Evolutionary conservation across 2,797 vertebrate genomes (phyloP).

Genomic region (Antennarius maculatus): DNA sequence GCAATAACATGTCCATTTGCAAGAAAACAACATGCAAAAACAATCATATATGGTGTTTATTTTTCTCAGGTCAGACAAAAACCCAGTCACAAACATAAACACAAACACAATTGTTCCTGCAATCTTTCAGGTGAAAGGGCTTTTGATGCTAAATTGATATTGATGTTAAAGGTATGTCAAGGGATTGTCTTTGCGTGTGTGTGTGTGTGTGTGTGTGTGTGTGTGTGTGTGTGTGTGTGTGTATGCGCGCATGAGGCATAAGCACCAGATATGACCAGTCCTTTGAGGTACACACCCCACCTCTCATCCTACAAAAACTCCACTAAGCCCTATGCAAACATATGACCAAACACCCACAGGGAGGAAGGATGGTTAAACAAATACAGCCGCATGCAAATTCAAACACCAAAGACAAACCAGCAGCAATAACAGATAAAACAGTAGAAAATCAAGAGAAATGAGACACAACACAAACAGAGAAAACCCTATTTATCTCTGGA

Average conservation of each 20-base stretch:
- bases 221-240: slow-evolving; percentile 14
- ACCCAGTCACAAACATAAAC: slow-evolving; percentile 5
- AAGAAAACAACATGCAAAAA: background rate
- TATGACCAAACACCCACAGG: background rate
- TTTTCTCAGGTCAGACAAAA: background rate
- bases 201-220: background rate
- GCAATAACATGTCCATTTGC: background rate
- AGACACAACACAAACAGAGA: slow-evolving; percentile 6
- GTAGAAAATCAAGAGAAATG: slow-evolving; percentile 8
- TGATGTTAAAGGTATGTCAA: slow-evolving; percentile 44
- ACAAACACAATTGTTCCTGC: slow-evolving; percentile 34
- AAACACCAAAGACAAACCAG: slow-evolving; percentile 18
- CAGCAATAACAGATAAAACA: slow-evolving; percentile 9
- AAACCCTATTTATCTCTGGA: slow-evolving; percentile 32
- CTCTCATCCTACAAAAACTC: slow-evolving; percentile 64
- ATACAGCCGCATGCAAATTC: slow-evolving; percentile 12
- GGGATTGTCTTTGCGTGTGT: slow-evolving; percentile 10
- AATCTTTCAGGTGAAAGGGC: slow-evolving; percentile 31
- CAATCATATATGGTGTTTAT: background rate
- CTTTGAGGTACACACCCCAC: slow-evolving; percentile 58
- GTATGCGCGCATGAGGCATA: slow-evolving; percentile 16
- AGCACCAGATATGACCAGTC: slow-evolving; percentile 50
- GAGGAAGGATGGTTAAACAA: slow-evolving; percentile 20
- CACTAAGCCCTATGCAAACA: slow-evolving; percentile 50
- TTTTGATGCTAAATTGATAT: slow-evolving; percentile 47